phyloP scores from a whole-genome alignment of 1,140 invertebrate genomes.

The Penaeus vannamei region DNA sequence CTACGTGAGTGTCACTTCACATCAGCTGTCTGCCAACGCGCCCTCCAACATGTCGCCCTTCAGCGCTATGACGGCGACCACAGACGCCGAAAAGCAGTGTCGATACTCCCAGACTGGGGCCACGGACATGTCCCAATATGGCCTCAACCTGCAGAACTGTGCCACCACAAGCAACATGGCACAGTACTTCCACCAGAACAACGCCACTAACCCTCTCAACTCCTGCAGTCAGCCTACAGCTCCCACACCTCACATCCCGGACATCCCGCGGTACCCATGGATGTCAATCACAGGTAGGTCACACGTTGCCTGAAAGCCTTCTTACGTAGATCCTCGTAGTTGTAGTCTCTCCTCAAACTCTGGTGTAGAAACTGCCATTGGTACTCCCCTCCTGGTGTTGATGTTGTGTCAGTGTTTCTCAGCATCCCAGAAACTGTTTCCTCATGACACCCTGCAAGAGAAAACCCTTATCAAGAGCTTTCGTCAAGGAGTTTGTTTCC shows the following conservation, averaged over 20 bases:
- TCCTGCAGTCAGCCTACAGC: constrained; percentile 76
- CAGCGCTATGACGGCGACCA: constrained; percentile 71
- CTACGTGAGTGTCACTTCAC: constrained; percentile 80
- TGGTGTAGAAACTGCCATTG: constrained; percentile 13
- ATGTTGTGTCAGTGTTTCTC: neutral
- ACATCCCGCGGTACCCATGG: constrained; percentile 95
- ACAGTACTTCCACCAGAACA: constrained; percentile 72
- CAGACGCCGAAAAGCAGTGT: constrained; percentile 83
- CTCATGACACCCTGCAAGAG: constrained; percentile 31
- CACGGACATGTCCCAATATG: constrained; percentile 72
- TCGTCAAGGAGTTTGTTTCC: constrained; percentile 8
- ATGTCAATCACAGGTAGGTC: constrained; percentile 95
- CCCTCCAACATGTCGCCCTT: constrained; percentile 74
- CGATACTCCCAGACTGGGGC: constrained; percentile 79
- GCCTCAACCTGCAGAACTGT: constrained; percentile 79
- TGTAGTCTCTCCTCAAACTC: neutral
- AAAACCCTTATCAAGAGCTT: constrained; percentile 42
- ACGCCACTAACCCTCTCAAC: constrained; percentile 77
- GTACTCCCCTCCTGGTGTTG: constrained; percentile 7
- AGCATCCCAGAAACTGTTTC: constrained; percentile 13
- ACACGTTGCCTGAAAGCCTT: neutral
- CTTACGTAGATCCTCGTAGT: neutral
- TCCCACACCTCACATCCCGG: constrained; percentile 80
- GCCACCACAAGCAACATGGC: constrained; percentile 71
- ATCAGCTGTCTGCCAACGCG: constrained; percentile 80